phyloP scores from a whole-genome alignment of 2,888 invertebrate genomes.

The Atethmia centrago region DNA sequence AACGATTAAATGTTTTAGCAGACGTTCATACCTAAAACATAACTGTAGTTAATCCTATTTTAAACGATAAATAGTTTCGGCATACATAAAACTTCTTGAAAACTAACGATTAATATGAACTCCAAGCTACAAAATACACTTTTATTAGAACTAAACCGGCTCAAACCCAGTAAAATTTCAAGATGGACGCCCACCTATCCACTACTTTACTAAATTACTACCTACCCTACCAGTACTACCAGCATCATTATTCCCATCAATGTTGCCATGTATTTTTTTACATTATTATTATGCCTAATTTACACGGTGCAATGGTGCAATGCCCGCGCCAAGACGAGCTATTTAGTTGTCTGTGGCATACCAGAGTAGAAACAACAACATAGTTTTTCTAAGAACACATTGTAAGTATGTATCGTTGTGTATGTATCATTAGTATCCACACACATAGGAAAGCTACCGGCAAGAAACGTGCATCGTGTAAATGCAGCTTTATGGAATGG shows the following conservation, averaged over 20 bases:
- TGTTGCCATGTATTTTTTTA: constrained; percentile 46
- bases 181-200: constrained; percentile 95
- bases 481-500: no score
- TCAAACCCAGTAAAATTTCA: constrained; percentile 94
- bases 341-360: neutral
- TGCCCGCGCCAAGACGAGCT: no score
- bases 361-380: neutral
- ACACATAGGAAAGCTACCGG: neutral
- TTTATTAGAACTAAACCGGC: constrained; percentile 92
- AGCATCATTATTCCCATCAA: constrained; percentile 46
- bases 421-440: no score
- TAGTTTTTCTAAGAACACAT: no score
- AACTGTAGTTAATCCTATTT: constrained; percentile 92
- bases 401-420: no score
- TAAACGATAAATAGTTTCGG: constrained; percentile 85
- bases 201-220: constrained; percentile 74
- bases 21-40: constrained; percentile 93
- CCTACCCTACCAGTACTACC: constrained; percentile 51
- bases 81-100: constrained; percentile 87
- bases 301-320: no score
- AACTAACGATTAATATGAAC: constrained; percentile 86
- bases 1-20: constrained; percentile 88
- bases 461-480: neutral
- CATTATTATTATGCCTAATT: neutral
- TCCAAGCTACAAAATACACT: constrained; percentile 88